Percentiles rank a stretch among this genome's conserved stretches.
Evolutionary conservation across 37 sponge, comb jelly and placozoan species (phyloP).

Genomic region (Halichondria panicea): DNA sequence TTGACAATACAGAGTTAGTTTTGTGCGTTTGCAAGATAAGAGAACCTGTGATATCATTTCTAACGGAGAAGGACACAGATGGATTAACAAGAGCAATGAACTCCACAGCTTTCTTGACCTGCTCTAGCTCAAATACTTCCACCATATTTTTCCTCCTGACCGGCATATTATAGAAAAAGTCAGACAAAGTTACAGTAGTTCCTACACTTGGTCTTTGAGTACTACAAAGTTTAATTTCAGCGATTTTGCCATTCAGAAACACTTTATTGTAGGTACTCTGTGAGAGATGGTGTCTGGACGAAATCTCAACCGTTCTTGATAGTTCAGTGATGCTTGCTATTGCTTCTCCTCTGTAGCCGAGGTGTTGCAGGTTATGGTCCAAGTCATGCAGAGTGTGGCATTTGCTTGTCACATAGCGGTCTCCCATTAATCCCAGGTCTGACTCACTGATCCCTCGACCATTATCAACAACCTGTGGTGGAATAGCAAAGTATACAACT

Average conservation of each 20-base stretch:
- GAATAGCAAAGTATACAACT: background rate
- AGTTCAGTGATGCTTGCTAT: constrained; percentile 49
- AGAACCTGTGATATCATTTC: constrained; percentile 32
- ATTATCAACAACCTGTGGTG: constrained; percentile 64
- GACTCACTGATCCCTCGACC: constrained; percentile 52
- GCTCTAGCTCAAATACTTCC: constrained; percentile 19
- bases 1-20: constrained; percentile 26
- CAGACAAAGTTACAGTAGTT: constrained; percentile 61
- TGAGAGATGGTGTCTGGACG: constrained; percentile 52
- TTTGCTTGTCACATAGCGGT: constrained; percentile 68
- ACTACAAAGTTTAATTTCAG: constrained; percentile 1
- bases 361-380: constrained; percentile 2
- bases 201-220: constrained; percentile 34
- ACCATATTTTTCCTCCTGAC: constrained; percentile 49
- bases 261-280: constrained; percentile 40
- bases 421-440: constrained; percentile 56
- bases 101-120: constrained; percentile 20
- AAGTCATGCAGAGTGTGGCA: constrained; percentile 42
- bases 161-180: constrained; percentile 74
- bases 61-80: constrained; percentile 57
- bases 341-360: constrained; percentile 75
- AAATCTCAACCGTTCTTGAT: constrained; percentile 61
- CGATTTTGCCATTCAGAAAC: constrained; percentile 39
- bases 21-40: constrained; percentile 36
- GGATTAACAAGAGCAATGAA: constrained; percentile 50